Conservation (phyloP, 2,888 invertebrate species). For the Digitonthophagus gazella region DNA sequence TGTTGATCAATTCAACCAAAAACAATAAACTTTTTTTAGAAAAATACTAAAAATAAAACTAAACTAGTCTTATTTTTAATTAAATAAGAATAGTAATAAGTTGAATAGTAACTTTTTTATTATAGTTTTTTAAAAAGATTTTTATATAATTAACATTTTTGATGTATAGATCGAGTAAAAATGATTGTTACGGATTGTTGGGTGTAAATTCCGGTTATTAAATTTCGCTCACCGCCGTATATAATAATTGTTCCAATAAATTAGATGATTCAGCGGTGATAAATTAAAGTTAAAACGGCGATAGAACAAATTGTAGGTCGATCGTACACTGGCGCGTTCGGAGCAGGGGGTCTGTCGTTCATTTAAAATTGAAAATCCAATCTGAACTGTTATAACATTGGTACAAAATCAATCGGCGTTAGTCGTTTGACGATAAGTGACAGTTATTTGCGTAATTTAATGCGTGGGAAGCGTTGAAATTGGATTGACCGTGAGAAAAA, state of each 20-base stretch:
- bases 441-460: conserved; percentile 12
- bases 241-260: conserved; percentile 16
- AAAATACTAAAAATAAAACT: too few species aligned
- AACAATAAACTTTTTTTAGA: too few species aligned
- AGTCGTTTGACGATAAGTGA: conserved; percentile 9
- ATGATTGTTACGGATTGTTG: not conserved
- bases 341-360: not conserved
- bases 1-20: too few species aligned
- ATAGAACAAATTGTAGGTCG: conserved; percentile 9
- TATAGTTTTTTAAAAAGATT: too few species aligned
- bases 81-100: too few species aligned
- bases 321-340: not conserved
- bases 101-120: too few species aligned
- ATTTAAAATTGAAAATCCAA: conserved; percentile 14
- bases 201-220: conserved; percentile 12
- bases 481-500: conserved; percentile 16
- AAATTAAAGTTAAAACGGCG: conserved; percentile 9
- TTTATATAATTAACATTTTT: not conserved
- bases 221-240: conserved; percentile 2
- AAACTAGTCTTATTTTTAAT: too few species aligned
- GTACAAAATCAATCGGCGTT: conserved; percentile 4
- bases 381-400: conserved; percentile 9
- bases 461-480: not conserved
- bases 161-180: not conserved
- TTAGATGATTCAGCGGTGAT: conserved; percentile 8